phyloP scores from a whole-genome alignment of 2,113 vertebrate genomes.

The Daphoenositta chrysoptera region DNA sequence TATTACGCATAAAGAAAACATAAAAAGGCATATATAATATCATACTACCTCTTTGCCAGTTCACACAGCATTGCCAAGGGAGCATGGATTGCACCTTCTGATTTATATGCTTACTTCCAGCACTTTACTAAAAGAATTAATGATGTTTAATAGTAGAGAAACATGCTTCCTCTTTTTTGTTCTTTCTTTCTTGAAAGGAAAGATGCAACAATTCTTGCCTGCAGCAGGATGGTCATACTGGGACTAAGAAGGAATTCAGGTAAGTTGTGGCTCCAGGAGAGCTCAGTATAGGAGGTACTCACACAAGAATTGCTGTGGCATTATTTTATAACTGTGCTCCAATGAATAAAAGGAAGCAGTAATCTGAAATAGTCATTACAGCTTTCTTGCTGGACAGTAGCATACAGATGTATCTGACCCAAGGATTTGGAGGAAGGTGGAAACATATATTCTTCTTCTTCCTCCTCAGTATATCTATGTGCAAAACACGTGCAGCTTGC shows the following conservation, averaged over 20 bases:
- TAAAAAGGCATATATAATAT: not conserved
- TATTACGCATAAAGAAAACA: not conserved
- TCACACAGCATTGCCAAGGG: not conserved
- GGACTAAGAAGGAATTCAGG: not conserved
- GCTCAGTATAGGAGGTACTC: not conserved
- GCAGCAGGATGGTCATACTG: not conserved
- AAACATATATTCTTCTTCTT: not conserved
- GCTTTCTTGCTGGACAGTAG: not conserved
- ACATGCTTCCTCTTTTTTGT: rapidly evolving
- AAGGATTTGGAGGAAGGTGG: not conserved
- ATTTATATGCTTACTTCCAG: not conserved
- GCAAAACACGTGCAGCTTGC: not conserved
- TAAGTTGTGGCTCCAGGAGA: not conserved
- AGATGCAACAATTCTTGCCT: not conserved
- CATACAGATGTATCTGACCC: rapidly evolving
- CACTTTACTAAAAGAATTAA: not conserved
- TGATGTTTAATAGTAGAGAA: not conserved
- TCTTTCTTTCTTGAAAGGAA: not conserved
- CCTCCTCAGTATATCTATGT: not conserved
- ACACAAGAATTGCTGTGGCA: not conserved
- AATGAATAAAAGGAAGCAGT: not conserved
- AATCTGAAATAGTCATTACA: not conserved
- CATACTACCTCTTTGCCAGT: not conserved
- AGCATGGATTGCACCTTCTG: not conserved
- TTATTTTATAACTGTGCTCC: not conserved